Conservation (phyloP, 2,888 invertebrate genomes). For the Petrophora chlorosata region DNA sequence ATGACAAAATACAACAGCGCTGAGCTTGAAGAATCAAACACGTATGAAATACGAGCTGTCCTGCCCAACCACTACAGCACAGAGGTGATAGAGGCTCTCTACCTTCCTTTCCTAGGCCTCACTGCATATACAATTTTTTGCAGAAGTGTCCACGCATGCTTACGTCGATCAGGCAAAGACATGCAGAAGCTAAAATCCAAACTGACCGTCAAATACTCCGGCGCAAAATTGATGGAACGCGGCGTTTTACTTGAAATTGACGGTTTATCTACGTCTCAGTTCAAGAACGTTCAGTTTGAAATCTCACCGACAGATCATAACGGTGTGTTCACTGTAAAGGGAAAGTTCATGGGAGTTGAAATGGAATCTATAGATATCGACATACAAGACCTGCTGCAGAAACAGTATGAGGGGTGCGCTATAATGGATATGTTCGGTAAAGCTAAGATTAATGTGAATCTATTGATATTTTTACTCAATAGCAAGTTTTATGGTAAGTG, state of each 20-base stretch:
- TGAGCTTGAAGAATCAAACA: too few relatives aligned
- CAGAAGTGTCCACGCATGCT: constrained; percentile 83
- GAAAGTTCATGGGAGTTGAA: constrained; percentile 90
- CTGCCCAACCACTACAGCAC: too few relatives aligned
- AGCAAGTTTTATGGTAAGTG: constrained; percentile 89
- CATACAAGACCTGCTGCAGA: constrained; percentile 88
- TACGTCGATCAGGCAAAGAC: constrained; percentile 75
- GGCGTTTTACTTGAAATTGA: constrained; percentile 89
- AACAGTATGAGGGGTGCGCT: constrained; percentile 90
- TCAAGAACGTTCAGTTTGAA: constrained; percentile 90
- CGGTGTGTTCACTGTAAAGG: constrained; percentile 87
- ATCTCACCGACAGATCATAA: constrained; percentile 86
- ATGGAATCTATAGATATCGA: constrained; percentile 89
- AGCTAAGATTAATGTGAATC: constrained; percentile 90
- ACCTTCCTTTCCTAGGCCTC: too few relatives aligned
- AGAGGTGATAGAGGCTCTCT: too few relatives aligned
- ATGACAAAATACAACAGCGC: too few relatives aligned
- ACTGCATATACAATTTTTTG: constrained; percentile 41
- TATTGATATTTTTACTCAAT: constrained; percentile 88
- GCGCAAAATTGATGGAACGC: constrained; percentile 87
- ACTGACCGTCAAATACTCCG: constrained; percentile 86
- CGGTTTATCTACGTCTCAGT: constrained; percentile 86
- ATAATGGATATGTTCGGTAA: constrained; percentile 92
- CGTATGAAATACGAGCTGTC: too few relatives aligned
- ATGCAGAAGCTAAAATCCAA: constrained; percentile 84